Conservation (phyloP, 2,113 vertebrate species). For the Brachionichthys hirsutus region DNA sequence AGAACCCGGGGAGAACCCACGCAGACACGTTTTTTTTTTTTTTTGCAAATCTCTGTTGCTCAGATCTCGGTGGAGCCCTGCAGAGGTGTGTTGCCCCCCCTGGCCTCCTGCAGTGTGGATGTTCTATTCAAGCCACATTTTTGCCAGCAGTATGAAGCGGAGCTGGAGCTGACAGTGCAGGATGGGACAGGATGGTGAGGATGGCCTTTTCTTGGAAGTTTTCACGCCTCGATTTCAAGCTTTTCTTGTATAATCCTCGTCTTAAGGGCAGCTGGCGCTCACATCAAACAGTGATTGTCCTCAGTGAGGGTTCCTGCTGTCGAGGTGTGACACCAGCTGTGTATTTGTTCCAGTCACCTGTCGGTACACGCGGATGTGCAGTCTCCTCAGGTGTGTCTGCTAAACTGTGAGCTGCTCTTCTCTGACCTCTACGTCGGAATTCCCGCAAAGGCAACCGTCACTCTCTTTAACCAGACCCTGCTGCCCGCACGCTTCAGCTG, state of each 20-base stretch:
- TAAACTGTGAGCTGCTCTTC: conserved; percentile 78
- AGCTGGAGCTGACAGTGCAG: conserved; percentile 84
- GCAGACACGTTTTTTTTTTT: no score
- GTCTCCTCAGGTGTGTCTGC: conserved; percentile 82
- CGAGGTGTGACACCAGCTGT: conserved; percentile 11
- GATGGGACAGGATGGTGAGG: conserved; percentile 85
- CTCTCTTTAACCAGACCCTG: conserved; percentile 86
- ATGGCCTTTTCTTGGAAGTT: not conserved
- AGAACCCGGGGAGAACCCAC: no score
- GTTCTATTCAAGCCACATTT: conserved; percentile 75
- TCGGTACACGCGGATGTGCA: conserved; percentile 86
- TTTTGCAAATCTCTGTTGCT: not conserved
- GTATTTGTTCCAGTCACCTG: conserved; percentile 80
- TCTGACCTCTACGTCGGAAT: conserved; percentile 82
- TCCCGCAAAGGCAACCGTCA: conserved; percentile 58
- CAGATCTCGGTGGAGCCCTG: conserved; percentile 79
- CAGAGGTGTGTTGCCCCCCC: conserved; percentile 78
- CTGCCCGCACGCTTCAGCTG: conserved; percentile 86
- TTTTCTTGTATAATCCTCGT: no score
- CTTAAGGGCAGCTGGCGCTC: not conserved
- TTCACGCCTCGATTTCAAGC: not conserved
- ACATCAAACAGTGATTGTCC: not conserved
- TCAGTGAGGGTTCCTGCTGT: not conserved
- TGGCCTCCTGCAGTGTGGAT: conserved; percentile 72
- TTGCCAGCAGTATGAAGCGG: conserved; percentile 80